Conservation (phyloP, 1,140 invertebrate species). For the Drosophila oshimai region DNA sequence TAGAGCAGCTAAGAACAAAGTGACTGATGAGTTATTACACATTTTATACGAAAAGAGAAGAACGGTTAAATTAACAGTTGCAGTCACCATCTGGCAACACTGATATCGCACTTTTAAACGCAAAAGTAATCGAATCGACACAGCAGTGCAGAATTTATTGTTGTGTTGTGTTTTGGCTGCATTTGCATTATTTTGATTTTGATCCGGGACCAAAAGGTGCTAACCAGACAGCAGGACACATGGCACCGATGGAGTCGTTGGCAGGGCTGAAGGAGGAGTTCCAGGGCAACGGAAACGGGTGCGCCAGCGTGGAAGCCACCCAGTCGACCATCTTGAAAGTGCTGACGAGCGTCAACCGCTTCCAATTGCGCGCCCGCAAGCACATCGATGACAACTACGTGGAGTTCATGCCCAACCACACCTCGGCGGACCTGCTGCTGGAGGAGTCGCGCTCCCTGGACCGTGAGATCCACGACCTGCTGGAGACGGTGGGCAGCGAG, state of each 20-base stretch:
- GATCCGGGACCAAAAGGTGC: no score
- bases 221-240: background rate
- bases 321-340: conserved; percentile 63
- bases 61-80: no score
- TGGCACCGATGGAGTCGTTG: background rate
- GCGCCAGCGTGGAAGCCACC: conserved; percentile 46
- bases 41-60: no score
- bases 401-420: conserved; percentile 76
- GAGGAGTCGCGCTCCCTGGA: conserved; percentile 57
- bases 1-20: no score
- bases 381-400: conserved; percentile 75
- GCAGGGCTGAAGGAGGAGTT: conserved; percentile 27
- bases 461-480: conserved; percentile 59
- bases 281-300: background rate
- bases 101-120: no score
- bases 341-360: conserved; percentile 62
- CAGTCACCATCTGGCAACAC: no score
- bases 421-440: conserved; percentile 59
- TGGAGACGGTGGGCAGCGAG: conserved; percentile 52
- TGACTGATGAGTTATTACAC: no score
- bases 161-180: no score
- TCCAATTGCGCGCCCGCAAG: conserved; percentile 61
- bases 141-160: no score
- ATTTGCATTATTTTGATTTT: no score
- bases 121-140: no score